Conservation (phyloP, 2,888 invertebrate species). For the Mythimna vitellina region DNA sequence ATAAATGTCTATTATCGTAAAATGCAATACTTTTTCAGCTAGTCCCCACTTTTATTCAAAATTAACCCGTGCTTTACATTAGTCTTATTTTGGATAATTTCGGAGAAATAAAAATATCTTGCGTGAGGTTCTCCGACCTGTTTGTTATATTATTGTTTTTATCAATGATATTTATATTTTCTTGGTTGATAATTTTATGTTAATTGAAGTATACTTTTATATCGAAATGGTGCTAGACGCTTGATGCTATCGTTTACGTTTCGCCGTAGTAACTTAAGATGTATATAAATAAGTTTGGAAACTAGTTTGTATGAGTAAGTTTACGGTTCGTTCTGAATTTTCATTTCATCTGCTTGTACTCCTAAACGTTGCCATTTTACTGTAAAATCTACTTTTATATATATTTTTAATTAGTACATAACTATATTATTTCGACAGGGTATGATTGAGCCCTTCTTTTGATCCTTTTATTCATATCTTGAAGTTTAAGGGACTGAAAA, state of each 20-base stretch:
- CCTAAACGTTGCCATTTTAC: conserved; percentile 81
- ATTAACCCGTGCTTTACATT: conserved; percentile 79
- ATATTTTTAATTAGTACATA: conserved; percentile 69
- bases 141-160: conserved; percentile 81
- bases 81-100: conserved; percentile 69
- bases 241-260: conserved; percentile 82
- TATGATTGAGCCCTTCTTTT: conserved; percentile 77
- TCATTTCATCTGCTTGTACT: conserved; percentile 76
- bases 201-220: conserved; percentile 85
- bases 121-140: conserved; percentile 69
- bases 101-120: conserved; percentile 62
- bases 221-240: conserved; percentile 90
- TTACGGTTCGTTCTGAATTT: conserved; percentile 60
- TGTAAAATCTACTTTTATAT: conserved; percentile 64
- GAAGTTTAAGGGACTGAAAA: conserved; percentile 83
- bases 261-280: conserved; percentile 80
- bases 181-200: conserved; percentile 88
- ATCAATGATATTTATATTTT: conserved; percentile 78
- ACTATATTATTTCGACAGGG: conserved; percentile 82
- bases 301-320: conserved; percentile 66
- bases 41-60: conserved; percentile 85
- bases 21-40: conserved; percentile 85
- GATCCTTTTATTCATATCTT: conserved; percentile 81
- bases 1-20: conserved; percentile 78
- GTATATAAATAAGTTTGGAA: conserved; percentile 78